Percentiles rank a stretch among this genome's conserved stretches.
Conservation (phyloP, 2,113 vertebrate species). For the Dunckerocampus dactyliophorus region DNA sequence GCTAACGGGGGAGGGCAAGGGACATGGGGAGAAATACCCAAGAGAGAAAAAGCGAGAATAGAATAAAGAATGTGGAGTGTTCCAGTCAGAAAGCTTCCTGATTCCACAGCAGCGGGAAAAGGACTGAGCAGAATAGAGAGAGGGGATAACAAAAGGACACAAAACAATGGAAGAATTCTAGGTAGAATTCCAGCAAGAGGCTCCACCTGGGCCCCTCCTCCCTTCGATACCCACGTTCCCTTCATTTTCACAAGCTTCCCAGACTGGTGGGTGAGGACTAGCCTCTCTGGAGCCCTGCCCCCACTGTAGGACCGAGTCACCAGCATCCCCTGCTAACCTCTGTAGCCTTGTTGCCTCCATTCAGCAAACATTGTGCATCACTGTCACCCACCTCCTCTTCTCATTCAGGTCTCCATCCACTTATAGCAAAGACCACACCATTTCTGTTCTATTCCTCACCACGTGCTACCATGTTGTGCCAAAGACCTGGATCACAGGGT, state of each 20-base stretch:
- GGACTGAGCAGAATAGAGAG: slow-evolving; percentile 4
- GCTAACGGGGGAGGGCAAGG: slow-evolving; percentile 13
- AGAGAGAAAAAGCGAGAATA: neutral
- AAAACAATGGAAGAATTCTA: slow-evolving; percentile 26
- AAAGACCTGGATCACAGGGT: slow-evolving; percentile 26
- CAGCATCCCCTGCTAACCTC: slow-evolving; percentile 55
- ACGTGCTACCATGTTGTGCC: slow-evolving; percentile 23
- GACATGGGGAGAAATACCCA: slow-evolving; percentile 19
- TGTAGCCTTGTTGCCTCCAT: slow-evolving; percentile 35
- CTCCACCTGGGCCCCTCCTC: slow-evolving; percentile 41
- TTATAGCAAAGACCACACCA: slow-evolving; percentile 21
- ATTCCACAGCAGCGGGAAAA: slow-evolving; percentile 11
- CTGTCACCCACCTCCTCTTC: slow-evolving; percentile 53
- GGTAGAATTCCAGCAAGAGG: slow-evolving; percentile 44
- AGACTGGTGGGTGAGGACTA: slow-evolving; percentile 32
- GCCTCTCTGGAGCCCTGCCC: slow-evolving; percentile 43
- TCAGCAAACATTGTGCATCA: slow-evolving; percentile 68
- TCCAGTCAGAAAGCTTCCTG: slow-evolving; percentile 25
- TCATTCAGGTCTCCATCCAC: slow-evolving; percentile 28
- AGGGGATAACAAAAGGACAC: slow-evolving; percentile 8
- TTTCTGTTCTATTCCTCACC: slow-evolving; percentile 16
- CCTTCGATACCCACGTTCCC: neutral
- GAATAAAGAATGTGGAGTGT: slow-evolving; percentile 28
- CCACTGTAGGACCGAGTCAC: slow-evolving; percentile 56
- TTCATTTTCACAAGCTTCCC: slow-evolving; percentile 4